These are phyloP conservation scores for Erannis defoliaria DNA, from an alignment of 2,888 invertebrate species.

Conservation along the genomic window DNA sequence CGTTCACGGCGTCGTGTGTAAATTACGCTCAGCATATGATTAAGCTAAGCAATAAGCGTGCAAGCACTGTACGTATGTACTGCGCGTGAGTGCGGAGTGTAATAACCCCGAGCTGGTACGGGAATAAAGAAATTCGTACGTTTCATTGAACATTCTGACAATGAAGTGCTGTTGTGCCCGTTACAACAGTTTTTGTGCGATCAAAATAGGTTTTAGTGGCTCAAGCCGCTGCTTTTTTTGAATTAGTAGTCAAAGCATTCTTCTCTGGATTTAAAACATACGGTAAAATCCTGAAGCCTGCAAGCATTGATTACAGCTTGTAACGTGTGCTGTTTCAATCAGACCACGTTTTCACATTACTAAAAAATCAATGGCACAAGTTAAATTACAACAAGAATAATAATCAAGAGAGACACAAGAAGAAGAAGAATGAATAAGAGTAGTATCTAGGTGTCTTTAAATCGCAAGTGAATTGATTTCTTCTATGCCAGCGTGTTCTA, in stretches of 20 bases:
- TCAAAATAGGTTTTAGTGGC: constrained; percentile 14
- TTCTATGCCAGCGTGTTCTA: too few species aligned
- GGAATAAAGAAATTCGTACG: constrained; percentile 44
- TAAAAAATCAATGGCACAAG: too few species aligned
- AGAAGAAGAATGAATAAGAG: too few species aligned
- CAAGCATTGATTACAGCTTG: too few species aligned
- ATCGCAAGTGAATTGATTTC: too few species aligned
- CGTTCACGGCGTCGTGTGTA: constrained; percentile 14
- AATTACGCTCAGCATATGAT: constrained; percentile 19
- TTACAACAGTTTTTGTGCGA: constrained; percentile 37
- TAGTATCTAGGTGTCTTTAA: too few species aligned
- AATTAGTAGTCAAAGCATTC: constrained; percentile 4
- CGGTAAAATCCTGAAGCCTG: too few species aligned
- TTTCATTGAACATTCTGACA: constrained; percentile 39
- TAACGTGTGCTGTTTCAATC: too few species aligned
- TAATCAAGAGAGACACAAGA: too few species aligned
- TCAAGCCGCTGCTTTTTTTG: neutral
- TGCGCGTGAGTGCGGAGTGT: constrained; percentile 61
- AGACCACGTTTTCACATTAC: too few species aligned
- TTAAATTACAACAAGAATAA: too few species aligned
- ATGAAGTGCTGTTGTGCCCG: constrained; percentile 35
- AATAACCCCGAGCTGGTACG: constrained; percentile 71
- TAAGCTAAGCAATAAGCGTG: constrained; percentile 44
- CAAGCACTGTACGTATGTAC: constrained; percentile 45
- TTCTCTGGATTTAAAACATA: too few species aligned